Conservation (phyloP, 2,797 vertebrate species). For the Silurus lanzhouensis region DNA sequence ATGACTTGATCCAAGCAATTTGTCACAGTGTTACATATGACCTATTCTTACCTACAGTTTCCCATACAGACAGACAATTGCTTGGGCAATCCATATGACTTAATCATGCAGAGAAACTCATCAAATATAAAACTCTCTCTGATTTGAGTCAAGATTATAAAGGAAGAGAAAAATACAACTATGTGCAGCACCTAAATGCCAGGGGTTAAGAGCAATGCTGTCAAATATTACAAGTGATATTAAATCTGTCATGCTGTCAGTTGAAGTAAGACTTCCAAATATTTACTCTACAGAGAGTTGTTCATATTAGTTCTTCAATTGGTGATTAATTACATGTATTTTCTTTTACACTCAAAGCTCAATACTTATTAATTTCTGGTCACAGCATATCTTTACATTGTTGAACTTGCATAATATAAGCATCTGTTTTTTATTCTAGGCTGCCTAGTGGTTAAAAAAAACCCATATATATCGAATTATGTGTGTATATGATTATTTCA, state of each 20-base stretch:
- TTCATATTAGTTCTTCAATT: neutral
- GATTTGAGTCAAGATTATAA: neutral
- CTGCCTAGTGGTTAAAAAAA: too few relatives aligned
- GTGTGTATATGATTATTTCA: neutral
- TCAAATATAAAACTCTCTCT: too few relatives aligned
- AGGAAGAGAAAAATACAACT: neutral
- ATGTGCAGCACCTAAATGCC: neutral
- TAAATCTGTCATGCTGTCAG: neutral
- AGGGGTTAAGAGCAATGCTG: neutral
- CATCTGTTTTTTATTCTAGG: neutral
- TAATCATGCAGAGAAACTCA: too few relatives aligned
- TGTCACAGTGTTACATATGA: too few relatives aligned
- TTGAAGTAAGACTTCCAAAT: neutral
- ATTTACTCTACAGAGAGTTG: conserved; percentile 4
- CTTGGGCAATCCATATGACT: too few relatives aligned
- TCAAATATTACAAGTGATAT: neutral
- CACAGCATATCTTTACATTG: neutral
- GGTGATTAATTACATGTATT: neutral
- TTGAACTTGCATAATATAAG: neutral
- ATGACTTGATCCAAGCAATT: too few relatives aligned
- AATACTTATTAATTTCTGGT: neutral
- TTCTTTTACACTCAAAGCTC: neutral
- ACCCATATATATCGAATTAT: neutral
- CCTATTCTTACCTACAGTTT: too few relatives aligned
- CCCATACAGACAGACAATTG: too few relatives aligned